A percentile compares a stretch with the other conserved stretches of the same genome.
Conservation (phyloP, 2,113 vertebrate genomes). For the Natator depressus region DNA sequence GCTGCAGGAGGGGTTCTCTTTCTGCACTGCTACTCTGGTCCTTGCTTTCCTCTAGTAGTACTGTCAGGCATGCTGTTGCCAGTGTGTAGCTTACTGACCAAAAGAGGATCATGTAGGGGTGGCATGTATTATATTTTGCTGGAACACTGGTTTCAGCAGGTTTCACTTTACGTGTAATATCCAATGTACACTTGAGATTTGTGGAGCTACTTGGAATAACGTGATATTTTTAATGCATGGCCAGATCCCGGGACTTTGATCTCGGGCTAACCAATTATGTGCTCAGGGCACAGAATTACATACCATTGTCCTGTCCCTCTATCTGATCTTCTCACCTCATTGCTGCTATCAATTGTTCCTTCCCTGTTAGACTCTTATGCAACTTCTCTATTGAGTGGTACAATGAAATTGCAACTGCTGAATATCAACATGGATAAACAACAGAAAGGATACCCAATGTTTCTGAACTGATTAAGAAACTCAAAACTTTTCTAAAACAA, state of each 20-base stretch:
- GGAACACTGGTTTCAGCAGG: too few relatives aligned
- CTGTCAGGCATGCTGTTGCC: too few relatives aligned
- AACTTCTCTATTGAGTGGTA: not conserved
- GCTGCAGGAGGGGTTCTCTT: not conserved
- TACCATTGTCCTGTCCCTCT: not conserved
- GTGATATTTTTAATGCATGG: too few relatives aligned
- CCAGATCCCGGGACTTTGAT: not conserved
- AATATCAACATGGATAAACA: not conserved
- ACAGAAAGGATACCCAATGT: not conserved
- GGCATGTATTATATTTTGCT: too few relatives aligned
- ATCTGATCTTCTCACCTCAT: not conserved
- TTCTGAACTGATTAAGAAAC: not conserved
- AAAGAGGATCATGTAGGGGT: too few relatives aligned
- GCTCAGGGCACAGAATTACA: not conserved
- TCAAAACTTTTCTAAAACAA: not conserved
- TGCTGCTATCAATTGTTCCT: not conserved
- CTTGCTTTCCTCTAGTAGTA: not conserved
- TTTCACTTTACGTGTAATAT: too few relatives aligned
- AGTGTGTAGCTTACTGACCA: too few relatives aligned
- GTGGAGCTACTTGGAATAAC: too few relatives aligned
- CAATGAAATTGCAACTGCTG: not conserved
- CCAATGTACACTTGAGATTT: too few relatives aligned
- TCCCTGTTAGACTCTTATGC: not conserved
- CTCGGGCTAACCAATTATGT: not conserved
- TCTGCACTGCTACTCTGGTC: not conserved